Evolutionary conservation across 2,113 vertebrate species (phyloP).

Genomic region (Nymphicus hollandicus): DNA sequence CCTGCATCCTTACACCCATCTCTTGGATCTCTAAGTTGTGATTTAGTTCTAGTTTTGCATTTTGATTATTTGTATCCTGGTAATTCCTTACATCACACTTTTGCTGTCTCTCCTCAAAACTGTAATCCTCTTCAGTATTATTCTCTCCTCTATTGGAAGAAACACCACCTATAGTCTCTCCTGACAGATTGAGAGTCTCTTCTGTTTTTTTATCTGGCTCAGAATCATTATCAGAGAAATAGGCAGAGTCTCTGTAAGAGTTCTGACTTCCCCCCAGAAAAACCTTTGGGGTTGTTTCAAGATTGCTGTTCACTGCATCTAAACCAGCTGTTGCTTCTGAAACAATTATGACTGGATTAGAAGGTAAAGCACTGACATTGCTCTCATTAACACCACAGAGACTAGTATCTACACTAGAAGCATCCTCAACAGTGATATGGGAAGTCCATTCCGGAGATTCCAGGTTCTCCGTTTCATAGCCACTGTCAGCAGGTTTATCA

Average conservation of each 20-base stretch:
- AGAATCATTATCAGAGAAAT: slow-evolving; percentile 96
- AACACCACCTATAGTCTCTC: not conserved
- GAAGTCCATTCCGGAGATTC: slow-evolving; percentile 98
- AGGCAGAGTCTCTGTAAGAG: slow-evolving; percentile 91
- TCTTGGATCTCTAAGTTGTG: not conserved
- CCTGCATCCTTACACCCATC: not conserved
- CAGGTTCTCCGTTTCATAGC: slow-evolving; percentile 96
- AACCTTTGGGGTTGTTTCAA: slow-evolving; percentile 63
- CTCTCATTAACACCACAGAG: not conserved
- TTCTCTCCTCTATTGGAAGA: not conserved
- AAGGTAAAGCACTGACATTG: slow-evolving; percentile 5
- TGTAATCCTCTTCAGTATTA: not conserved
- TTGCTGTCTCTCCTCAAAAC: not conserved
- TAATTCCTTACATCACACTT: not conserved
- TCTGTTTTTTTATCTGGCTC: slow-evolving; percentile 89
- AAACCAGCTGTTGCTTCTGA: slow-evolving; percentile 74
- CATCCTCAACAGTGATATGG: slow-evolving; percentile 71
- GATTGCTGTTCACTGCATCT: slow-evolving; percentile 12
- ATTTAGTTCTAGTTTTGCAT: not conserved
- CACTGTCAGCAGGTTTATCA: slow-evolving; percentile 92
- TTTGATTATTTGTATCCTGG: not conserved
- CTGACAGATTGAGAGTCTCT: slow-evolving; percentile 51
- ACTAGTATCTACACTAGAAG: slow-evolving; percentile 60
- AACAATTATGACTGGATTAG: slow-evolving; percentile 84
- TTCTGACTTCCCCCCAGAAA: slow-evolving; percentile 70